Base-by-base conservation (phyloP, 2,113 vertebrate species). In the Oreamnos americanus region DNA sequence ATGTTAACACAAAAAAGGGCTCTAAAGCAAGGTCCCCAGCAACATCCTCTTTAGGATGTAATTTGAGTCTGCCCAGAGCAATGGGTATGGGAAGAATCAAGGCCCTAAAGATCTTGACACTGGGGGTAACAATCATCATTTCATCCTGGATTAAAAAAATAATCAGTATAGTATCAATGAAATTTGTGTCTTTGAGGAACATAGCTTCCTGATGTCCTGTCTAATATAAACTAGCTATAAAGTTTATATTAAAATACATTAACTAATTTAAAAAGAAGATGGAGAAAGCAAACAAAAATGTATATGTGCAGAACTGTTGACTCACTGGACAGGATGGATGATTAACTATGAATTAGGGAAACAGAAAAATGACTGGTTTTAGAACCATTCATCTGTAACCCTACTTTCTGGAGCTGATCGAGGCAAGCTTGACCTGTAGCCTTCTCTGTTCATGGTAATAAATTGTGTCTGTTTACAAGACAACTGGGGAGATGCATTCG, bases 111-210 rank as follows among this genome's bases (percentile, higher is more conserved):
- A 87, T 43, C 53, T 83, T 43, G 39, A 62, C 25, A 25, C 2
- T 86, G 47, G 86, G 26, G 2, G 26, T 9, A n/a, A 53, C 39
- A 62, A 17, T 6, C 36, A 16, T 95, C 47, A 55, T 86, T 91
- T 67, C 62, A 71, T 25, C 4, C 2, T 47, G 23, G 3, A 51
- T 92, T 82, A 36, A 82, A 83, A 55, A 26, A 84, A 55, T 81
- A 43, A 71, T n/a, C 58, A 30, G 10, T 57, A 88, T 79, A 96
- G 39, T 30, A 81, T 45, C 17, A 47, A 4, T 71, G 64, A 71
- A 58, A 64, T 82, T 60, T 95, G 33, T 81, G 17, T 97, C 53
- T 96, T 87, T 82, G 81, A 93, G 60, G 60, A 96, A 90, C 23
- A 7, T 15, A 87, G 49, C 39, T 94, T 94, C 39, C 45, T 57